Evolutionary conservation across 2,888 invertebrate species (phyloP).

Genomic region (Pyralis farinalis): DNA sequence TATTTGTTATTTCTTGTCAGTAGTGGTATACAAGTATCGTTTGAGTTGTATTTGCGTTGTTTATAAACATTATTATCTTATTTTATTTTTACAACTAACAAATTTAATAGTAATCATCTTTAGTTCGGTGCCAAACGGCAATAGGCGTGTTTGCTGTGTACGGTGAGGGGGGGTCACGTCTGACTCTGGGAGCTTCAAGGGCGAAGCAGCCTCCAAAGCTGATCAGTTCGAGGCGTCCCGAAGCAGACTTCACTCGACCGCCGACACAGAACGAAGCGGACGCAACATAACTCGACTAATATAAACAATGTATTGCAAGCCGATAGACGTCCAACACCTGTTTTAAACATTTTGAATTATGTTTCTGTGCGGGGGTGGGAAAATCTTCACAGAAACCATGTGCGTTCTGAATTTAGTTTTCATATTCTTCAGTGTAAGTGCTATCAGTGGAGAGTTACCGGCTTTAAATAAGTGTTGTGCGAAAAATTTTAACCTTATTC

Average conservation of each 20-base stretch:
- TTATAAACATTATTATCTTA: too few relatives aligned
- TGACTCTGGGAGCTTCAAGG: slow-evolving; percentile 41
- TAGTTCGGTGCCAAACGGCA: too few relatives aligned
- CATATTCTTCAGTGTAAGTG: slow-evolving; percentile 32
- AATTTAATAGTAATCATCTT: too few relatives aligned
- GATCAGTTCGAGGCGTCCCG: slow-evolving; percentile 24
- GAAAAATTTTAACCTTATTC: slow-evolving; percentile 47
- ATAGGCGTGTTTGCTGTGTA: background rate
- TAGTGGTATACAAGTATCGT: too few relatives aligned
- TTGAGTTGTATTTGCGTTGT: too few relatives aligned
- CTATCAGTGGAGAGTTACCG: slow-evolving; percentile 26
- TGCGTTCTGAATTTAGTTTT: slow-evolving; percentile 41
- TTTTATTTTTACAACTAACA: too few relatives aligned
- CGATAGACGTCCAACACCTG: slow-evolving; percentile 58
- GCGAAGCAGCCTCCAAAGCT: slow-evolving; percentile 56
- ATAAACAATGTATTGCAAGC: slow-evolving; percentile 55
- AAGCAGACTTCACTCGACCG: slow-evolving; percentile 41
- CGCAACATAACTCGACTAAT: slow-evolving; percentile 34
- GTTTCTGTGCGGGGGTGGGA: slow-evolving; percentile 17
- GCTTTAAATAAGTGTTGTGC: slow-evolving; percentile 67
- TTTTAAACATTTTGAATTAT: slow-evolving; percentile 38
- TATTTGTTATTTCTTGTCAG: too few relatives aligned
- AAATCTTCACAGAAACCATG: slow-evolving; percentile 39
- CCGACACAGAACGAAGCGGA: slow-evolving; percentile 45
- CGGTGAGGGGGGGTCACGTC: slow-evolving; percentile 10